Conservation (phyloP, 2,888 invertebrate genomes). For the Auanema freiburgensis region DNA sequence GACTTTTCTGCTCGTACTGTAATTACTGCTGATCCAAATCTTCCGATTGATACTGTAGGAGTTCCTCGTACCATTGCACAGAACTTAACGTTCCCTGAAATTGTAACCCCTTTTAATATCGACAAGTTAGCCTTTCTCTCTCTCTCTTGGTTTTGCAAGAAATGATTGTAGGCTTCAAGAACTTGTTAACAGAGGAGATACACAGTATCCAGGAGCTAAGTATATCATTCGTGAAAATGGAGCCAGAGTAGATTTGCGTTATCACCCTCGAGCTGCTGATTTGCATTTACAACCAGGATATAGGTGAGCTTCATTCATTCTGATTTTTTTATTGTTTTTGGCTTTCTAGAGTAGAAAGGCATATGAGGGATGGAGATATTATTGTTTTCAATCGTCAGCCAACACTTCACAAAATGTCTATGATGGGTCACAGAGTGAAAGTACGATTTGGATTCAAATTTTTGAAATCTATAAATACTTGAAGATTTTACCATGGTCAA, state of each 20-base stretch:
- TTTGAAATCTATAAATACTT: constrained; percentile 3
- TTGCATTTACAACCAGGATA: constrained; percentile 79
- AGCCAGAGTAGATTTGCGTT: constrained; percentile 93
- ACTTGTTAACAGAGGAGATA: constrained; percentile 90
- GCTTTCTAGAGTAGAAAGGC: constrained; percentile 83
- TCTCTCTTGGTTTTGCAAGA: too few relatives aligned
- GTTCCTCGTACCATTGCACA: constrained; percentile 97
- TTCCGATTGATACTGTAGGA: constrained; percentile 85
- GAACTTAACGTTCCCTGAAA: constrained; percentile 97
- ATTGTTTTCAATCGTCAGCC: constrained; percentile 99
- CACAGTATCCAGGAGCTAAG: constrained; percentile 98
- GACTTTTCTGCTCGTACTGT: constrained; percentile 99
- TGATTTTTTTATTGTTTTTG: constrained; percentile 2
- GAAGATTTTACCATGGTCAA: constrained; percentile 93
- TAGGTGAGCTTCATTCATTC: constrained; percentile 21
- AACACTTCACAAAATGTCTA: constrained; percentile 99
- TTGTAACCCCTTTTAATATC: constrained; percentile 98
- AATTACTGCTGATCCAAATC: constrained; percentile 70
- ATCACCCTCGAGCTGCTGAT: constrained; percentile 96
- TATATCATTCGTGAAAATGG: constrained; percentile 98
- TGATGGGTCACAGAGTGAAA: constrained; percentile 91
- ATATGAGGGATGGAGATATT: constrained; percentile 94
- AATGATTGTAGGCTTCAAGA: constrained; percentile 78
- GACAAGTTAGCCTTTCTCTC: constrained; percentile 75
- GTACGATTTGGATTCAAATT: constrained; percentile 21